Conservation (phyloP, 64 coral and sea anemone species). For the Cladopsammia gracilis region DNA sequence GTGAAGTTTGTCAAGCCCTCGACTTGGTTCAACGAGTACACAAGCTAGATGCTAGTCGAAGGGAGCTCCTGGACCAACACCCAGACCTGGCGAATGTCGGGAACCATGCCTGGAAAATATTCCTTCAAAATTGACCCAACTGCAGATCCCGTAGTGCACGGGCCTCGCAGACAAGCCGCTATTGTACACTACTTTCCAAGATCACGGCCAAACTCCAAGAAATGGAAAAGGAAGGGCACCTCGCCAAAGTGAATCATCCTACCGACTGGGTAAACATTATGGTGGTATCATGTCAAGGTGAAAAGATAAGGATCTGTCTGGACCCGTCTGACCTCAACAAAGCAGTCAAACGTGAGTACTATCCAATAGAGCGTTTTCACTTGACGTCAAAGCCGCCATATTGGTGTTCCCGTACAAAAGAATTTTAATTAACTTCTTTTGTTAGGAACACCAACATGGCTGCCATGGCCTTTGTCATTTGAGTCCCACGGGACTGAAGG, state of each 20-base stretch:
- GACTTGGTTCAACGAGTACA: conserved; percentile 44
- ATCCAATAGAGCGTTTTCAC: too few relatives aligned
- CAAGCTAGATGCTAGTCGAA: background rate
- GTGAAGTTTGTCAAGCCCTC: conserved; percentile 57
- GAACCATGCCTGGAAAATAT: conserved; percentile 50
- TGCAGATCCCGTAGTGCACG: conserved; percentile 50
- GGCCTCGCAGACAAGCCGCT: conserved; percentile 21
- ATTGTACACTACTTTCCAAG: background rate
- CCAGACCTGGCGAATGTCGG: conserved; percentile 28
- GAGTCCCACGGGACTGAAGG: too few relatives aligned
- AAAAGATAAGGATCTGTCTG: conserved; percentile 56
- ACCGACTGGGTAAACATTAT: conserved; percentile 60
- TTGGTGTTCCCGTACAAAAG: too few relatives aligned
- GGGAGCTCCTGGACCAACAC: conserved; percentile 28
- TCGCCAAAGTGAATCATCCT: conserved; percentile 32
- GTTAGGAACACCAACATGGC: too few relatives aligned
- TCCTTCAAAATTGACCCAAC: conserved; percentile 47
- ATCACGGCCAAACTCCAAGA: conserved; percentile 14
- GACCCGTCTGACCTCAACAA: conserved; percentile 65
- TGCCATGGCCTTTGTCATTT: too few relatives aligned
- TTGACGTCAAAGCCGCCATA: too few relatives aligned
- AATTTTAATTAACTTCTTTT: too few relatives aligned
- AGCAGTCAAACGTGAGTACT: conserved; percentile 21
- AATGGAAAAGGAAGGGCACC: conserved; percentile 5
- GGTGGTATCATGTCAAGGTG: conserved; percentile 1